These are phyloP conservation scores for Pyrrhura leucotis DNA, from an alignment of 2,797 vertebrate genomes.

Conservation along the genomic window DNA sequence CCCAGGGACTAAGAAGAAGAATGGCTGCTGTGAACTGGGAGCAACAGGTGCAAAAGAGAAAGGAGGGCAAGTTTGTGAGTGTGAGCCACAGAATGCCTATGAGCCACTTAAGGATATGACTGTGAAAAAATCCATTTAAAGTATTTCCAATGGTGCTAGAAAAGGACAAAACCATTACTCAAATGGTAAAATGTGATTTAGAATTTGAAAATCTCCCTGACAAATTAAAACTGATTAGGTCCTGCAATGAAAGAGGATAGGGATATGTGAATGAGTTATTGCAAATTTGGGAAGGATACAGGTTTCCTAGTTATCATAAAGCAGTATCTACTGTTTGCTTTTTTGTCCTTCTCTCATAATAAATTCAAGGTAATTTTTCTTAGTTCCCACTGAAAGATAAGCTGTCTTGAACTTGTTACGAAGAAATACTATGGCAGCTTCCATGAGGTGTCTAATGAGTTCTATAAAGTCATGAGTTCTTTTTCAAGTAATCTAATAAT, in stretches of 20 bases:
- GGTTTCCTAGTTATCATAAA: not conserved
- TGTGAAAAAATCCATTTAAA: not conserved
- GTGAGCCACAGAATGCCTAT: not conserved
- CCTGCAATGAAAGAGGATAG: not conserved
- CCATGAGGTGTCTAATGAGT: not conserved
- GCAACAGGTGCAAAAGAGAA: not conserved
- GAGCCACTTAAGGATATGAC: not conserved
- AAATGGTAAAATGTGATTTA: not conserved
- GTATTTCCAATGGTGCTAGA: not conserved
- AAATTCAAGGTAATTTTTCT: not conserved
- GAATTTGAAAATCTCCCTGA: not conserved
- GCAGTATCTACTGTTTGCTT: not conserved
- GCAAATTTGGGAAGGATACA: not conserved
- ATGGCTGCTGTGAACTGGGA: not conserved
- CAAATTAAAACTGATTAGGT: not conserved
- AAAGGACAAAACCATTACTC: not conserved
- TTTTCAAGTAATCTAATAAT: not conserved
- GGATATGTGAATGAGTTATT: not conserved
- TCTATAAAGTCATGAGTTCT: not conserved
- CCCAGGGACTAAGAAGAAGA: not conserved
- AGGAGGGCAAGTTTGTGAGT: not conserved
- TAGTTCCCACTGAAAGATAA: not conserved
- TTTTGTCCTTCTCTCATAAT: not conserved
- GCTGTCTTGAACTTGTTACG: not conserved
- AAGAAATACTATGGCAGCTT: not conserved